Evolutionary conservation across 2,797 vertebrate genomes (phyloP).

Genomic region (Xenopus petersii): DNA sequence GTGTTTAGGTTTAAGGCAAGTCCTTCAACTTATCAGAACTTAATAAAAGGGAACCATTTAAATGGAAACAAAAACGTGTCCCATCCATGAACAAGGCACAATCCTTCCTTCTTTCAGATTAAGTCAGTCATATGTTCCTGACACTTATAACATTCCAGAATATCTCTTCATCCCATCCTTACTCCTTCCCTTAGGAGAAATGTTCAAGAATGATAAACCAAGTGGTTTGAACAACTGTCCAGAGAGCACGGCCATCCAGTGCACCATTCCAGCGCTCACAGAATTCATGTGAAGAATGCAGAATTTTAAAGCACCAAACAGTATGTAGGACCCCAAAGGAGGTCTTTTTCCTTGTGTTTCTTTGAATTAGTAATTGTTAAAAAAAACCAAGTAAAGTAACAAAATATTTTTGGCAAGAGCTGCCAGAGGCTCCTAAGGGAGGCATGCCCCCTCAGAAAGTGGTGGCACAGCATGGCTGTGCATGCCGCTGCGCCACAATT

Average conservation of each 20-base stretch:
- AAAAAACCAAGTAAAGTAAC: constrained; percentile 56
- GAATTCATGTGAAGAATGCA: constrained; percentile 31
- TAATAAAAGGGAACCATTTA: constrained; percentile 38
- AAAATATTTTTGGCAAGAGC: constrained; percentile 61
- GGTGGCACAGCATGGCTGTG: constrained; percentile 28
- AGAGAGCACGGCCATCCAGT: constrained; percentile 4
- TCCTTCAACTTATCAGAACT: constrained; percentile 28
- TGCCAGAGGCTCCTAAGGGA: constrained; percentile 57
- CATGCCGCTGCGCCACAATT: constrained; percentile 23
- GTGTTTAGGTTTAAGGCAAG: constrained; percentile 41
- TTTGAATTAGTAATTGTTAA: constrained; percentile 50
- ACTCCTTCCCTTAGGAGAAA: constrained; percentile 59
- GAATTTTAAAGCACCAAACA: constrained; percentile 45
- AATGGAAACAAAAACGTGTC: constrained; percentile 32
- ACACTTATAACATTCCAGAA: constrained; percentile 16
- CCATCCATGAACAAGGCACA: constrained; percentile 47
- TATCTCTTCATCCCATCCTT: constrained; percentile 28
- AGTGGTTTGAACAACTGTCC: constrained; percentile 40
- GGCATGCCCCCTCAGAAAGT: constrained; percentile 23
- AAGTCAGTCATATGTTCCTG: neutral
- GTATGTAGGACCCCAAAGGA: constrained; percentile 22
- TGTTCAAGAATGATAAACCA: constrained; percentile 43
- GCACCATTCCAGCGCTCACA: constrained; percentile 23
- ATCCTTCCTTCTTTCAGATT: constrained; percentile 37
- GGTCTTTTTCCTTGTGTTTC: constrained; percentile 34